Conservation (phyloP, 2,113 vertebrate genomes). For the Ginglymostoma cirratum region DNA sequence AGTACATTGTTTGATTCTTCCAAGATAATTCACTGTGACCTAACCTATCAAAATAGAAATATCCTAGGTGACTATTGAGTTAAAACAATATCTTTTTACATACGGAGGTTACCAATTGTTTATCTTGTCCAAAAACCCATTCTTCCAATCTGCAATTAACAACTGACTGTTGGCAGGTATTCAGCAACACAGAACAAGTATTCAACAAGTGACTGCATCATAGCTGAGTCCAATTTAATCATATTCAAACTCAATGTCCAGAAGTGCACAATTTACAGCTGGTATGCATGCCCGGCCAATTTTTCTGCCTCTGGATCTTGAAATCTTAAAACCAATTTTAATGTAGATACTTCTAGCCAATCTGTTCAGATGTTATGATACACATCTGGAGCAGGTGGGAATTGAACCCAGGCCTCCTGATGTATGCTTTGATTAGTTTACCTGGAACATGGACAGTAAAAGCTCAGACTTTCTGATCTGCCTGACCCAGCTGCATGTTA, state of each 20-base stretch:
- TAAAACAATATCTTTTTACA: neutral
- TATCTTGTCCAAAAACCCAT: neutral
- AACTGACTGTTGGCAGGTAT: neutral
- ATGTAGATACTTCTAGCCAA: too few species aligned
- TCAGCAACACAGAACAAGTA: constrained; percentile 2
- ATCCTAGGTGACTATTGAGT: neutral
- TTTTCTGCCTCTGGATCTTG: neutral
- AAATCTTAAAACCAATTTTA: neutral
- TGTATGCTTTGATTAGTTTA: neutral
- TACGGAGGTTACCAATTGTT: neutral
- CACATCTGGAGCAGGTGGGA: too few species aligned
- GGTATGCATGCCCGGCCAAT: neutral
- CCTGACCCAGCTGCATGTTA: neutral
- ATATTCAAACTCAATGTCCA: neutral
- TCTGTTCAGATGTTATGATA: too few species aligned
- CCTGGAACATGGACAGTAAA: neutral
- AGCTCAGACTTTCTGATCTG: neutral
- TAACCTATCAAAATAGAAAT: neutral
- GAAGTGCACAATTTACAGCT: neutral
- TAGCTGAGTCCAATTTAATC: neutral
- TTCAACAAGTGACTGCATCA: neutral
- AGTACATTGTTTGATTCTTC: neutral
- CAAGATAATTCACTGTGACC: neutral
- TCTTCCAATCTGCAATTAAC: neutral
- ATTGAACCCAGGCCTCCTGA: neutral